Conservation (phyloP, 2,888 invertebrate genomes). For the Geophilus truncorum region DNA sequence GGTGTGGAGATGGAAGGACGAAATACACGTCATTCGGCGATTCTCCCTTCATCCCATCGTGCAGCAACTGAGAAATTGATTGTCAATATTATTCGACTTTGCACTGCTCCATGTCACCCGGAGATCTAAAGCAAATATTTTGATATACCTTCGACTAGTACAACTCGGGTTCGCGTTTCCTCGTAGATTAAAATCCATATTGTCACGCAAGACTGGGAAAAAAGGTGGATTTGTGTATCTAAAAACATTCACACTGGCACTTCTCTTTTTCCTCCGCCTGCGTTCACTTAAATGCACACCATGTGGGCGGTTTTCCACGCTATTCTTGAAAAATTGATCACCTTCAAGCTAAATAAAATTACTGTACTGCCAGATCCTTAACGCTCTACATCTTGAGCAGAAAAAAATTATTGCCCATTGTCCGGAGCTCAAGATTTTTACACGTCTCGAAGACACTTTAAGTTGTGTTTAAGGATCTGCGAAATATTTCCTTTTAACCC, state of each 20-base stretch:
- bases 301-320: background rate
- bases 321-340: background rate
- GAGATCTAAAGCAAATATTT: background rate
- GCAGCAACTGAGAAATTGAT: background rate
- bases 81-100: background rate
- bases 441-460: background rate
- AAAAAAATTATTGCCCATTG: background rate
- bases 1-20: background rate
- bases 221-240: background rate
- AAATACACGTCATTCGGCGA: background rate
- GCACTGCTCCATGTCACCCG: background rate
- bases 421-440: background rate
- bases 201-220: background rate
- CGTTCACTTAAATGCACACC: background rate
- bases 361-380: background rate
- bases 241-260: background rate
- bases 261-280: background rate
- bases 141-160: background rate
- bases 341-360: background rate
- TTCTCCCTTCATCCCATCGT: background rate
- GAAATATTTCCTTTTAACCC: too few species aligned
- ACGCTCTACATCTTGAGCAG: background rate
- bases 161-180: background rate
- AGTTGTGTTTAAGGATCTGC: background rate
- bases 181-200: background rate